Percentiles rank a stretch among this genome's conserved stretches.
phyloP scores from a whole-genome alignment of 1,140 invertebrate species.

The Drosophila pseudoobscura region DNA sequence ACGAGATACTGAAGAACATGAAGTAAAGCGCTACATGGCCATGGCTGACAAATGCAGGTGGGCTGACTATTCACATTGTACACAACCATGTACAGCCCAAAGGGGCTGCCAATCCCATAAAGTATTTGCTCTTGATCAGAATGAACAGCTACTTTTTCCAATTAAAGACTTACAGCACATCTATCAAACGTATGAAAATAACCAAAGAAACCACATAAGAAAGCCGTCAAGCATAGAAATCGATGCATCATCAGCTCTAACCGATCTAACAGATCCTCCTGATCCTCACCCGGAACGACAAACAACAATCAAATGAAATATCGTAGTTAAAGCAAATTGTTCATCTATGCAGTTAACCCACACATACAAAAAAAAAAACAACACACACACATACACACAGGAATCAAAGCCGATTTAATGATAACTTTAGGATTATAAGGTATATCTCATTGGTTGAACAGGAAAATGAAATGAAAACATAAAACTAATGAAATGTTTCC shows the following conservation, averaged over 20 bases:
- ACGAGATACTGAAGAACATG: slow-evolving; percentile 84
- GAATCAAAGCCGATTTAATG: slow-evolving; percentile 28
- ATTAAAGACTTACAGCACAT: slow-evolving; percentile 53
- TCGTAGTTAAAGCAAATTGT: slow-evolving; percentile 75
- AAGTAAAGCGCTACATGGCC: slow-evolving; percentile 72
- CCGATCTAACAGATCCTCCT: slow-evolving; percentile 42
- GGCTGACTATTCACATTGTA: background rate
- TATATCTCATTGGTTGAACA: slow-evolving; percentile 61
- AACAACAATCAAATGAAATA: slow-evolving; percentile 73
- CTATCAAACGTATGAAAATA: slow-evolving; percentile 56
- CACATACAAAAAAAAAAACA: slow-evolving; percentile 30
- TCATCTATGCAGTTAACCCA: slow-evolving; percentile 49
- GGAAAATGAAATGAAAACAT: slow-evolving; percentile 41
- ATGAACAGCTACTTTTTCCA: background rate
- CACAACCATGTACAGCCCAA: background rate
- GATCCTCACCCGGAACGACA: slow-evolving; percentile 54
- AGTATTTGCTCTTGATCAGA: too few relatives aligned
- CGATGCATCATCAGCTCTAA: slow-evolving; percentile 67
- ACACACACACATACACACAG: slow-evolving; percentile 14
- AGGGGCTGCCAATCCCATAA: background rate
- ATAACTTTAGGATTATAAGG: slow-evolving; percentile 55
- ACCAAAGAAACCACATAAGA: slow-evolving; percentile 68
- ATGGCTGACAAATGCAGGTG: slow-evolving; percentile 61
- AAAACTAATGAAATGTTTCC: slow-evolving; percentile 17
- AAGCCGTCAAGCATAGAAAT: slow-evolving; percentile 69